Conservation (phyloP, 2,113 vertebrate species). For the Stegastes partitus region DNA sequence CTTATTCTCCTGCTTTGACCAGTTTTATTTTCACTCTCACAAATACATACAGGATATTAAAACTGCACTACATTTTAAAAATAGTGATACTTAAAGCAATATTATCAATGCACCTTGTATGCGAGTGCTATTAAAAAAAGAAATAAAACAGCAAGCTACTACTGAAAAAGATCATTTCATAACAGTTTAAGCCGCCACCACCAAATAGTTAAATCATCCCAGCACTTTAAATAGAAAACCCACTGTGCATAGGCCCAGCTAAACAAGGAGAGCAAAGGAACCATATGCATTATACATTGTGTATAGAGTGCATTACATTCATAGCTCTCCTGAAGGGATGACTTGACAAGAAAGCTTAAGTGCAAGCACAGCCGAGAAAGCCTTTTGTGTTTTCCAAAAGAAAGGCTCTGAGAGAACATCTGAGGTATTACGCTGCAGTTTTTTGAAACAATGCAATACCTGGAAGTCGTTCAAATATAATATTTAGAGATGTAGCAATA, state of each 20-base stretch:
- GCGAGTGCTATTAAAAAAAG: not conserved
- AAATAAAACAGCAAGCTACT: not conserved
- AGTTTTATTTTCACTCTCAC: constrained; percentile 9
- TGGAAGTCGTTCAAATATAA: not conserved
- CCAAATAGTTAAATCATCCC: constrained; percentile 36
- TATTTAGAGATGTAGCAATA: not conserved
- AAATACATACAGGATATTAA: constrained; percentile 3
- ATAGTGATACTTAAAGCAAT: not conserved
- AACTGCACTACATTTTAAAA: not conserved
- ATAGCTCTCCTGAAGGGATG: constrained; percentile 55
- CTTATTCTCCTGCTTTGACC: constrained; percentile 25
- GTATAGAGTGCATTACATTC: constrained; percentile 67
- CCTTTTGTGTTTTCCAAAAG: not conserved
- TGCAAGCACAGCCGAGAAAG: not conserved
- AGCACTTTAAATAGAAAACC: constrained; percentile 54
- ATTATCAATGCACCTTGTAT: not conserved
- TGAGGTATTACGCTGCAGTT: not conserved
- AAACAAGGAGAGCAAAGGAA: constrained; percentile 48
- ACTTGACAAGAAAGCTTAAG: constrained; percentile 58
- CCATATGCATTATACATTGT: constrained; percentile 69
- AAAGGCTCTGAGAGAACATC: not conserved
- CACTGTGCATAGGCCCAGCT: constrained; percentile 32
- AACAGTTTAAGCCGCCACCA: constrained; percentile 26
- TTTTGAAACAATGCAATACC: constrained; percentile 18
- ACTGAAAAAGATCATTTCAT: constrained; percentile 11